Percentiles rank a stretch among this genome's conserved stretches.
These are phyloP conservation scores for Nannospalax galili DNA, from an alignment of 2,113 vertebrate genomes.

Conservation along the genomic window DNA sequence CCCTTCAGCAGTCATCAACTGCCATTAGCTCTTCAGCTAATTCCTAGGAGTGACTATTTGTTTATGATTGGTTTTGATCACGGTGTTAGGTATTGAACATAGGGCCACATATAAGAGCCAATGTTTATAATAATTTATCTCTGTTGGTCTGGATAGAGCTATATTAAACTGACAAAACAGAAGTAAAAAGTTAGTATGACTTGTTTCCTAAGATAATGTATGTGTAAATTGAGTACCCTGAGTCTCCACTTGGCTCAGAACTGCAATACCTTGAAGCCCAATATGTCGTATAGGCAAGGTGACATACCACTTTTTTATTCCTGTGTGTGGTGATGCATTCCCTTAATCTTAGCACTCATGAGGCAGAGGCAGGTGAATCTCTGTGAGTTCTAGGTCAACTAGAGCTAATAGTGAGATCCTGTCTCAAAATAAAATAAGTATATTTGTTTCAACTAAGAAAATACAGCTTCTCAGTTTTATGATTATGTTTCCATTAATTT, in stretches of 20 bases:
- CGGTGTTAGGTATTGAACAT: background rate
- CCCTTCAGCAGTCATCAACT: background rate
- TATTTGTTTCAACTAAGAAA: background rate
- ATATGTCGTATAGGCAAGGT: background rate
- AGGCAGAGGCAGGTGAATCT: no score
- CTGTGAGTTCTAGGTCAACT: no score
- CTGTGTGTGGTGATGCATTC: no score
- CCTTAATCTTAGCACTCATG: no score
- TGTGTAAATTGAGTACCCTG: background rate
- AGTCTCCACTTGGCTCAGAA: slow-evolving; percentile 17
- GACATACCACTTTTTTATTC: background rate
- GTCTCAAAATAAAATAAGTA: background rate
- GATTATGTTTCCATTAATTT: background rate
- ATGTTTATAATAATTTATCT: slow-evolving; percentile 16
- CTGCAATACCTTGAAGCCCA: background rate
- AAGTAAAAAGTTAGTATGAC: background rate
- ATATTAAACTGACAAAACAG: background rate
- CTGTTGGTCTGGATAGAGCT: background rate
- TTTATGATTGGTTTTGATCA: no score
- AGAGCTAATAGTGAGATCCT: no score
- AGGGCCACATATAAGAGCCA: background rate
- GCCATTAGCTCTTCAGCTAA: background rate
- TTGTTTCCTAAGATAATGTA: background rate
- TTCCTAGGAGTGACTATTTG: no score
- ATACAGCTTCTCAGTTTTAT: background rate